Conservation (phyloP, 2,113 vertebrate genomes). For the Romanogobio albipinnatus region DNA sequence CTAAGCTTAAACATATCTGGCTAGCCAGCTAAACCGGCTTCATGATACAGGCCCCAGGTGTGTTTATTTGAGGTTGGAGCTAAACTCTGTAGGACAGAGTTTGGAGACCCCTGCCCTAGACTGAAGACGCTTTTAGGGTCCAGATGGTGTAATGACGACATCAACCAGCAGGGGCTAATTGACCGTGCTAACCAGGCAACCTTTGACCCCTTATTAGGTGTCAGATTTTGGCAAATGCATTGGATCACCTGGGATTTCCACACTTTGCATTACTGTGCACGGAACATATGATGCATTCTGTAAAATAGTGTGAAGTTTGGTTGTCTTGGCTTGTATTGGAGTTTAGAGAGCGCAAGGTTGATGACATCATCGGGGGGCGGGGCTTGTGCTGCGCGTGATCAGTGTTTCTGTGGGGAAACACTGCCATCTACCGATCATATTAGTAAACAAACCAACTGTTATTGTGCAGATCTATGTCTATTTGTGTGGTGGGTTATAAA, state of each 20-base stretch:
- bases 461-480: not conserved
- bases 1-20: no score
- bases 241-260: not conserved
- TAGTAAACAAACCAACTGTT: not conserved
- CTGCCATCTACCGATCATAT: conserved; percentile 36
- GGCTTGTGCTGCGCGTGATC: not conserved
- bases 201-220: not conserved
- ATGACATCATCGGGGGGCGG: not conserved
- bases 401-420: not conserved
- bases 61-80: no score
- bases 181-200: not conserved
- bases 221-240: not conserved
- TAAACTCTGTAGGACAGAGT: no score
- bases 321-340: not conserved
- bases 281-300: not conserved
- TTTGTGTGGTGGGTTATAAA: not conserved
- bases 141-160: not conserved
- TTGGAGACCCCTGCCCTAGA: no score
- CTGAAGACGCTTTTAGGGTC: not conserved
- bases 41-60: no score
- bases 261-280: not conserved
- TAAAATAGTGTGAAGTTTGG: not conserved
- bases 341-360: not conserved
- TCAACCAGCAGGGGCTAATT: conserved; percentile 2
- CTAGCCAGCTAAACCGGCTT: no score